Evolutionary conservation across 2,113 vertebrate genomes (phyloP).

Genomic region (Phainopepla nitens): DNA sequence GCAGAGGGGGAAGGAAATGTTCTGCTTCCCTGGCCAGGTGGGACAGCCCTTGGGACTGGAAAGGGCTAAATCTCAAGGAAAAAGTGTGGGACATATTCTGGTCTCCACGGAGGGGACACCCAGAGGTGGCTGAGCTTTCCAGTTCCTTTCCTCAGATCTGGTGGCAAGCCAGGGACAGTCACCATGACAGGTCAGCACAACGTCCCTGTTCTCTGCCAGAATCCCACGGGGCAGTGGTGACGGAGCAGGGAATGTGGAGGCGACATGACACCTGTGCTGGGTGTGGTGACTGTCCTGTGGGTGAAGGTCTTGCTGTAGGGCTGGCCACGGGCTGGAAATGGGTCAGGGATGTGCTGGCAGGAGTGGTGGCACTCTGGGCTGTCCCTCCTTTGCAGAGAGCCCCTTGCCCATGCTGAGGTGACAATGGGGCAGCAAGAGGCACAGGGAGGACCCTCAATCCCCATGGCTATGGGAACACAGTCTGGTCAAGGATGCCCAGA

Average conservation of each 20-base stretch:
- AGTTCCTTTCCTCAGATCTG: background rate
- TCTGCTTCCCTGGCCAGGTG: background rate
- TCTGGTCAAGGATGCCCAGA: background rate
- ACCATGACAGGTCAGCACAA: background rate
- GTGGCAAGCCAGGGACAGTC: background rate
- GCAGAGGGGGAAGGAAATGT: background rate
- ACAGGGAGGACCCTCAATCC: background rate
- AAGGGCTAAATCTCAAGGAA: background rate
- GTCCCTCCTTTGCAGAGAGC: background rate
- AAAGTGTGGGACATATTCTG: background rate
- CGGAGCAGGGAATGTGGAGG: background rate
- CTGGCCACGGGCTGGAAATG: background rate
- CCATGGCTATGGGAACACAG: background rate
- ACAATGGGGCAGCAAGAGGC: background rate
- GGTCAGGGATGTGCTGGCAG: background rate
- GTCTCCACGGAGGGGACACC: background rate
- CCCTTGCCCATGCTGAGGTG: background rate
- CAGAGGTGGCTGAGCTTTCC: background rate
- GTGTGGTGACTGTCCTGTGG: rapidly evolving
- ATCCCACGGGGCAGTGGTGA: background rate
- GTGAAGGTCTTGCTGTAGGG: background rate
- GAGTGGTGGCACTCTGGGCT: background rate
- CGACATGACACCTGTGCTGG: too few relatives aligned
- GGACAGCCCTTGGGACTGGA: background rate
- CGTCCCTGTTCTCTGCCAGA: background rate